Conservation (phyloP, 2,797 vertebrate genomes). For the Lacerta viridis region DNA sequence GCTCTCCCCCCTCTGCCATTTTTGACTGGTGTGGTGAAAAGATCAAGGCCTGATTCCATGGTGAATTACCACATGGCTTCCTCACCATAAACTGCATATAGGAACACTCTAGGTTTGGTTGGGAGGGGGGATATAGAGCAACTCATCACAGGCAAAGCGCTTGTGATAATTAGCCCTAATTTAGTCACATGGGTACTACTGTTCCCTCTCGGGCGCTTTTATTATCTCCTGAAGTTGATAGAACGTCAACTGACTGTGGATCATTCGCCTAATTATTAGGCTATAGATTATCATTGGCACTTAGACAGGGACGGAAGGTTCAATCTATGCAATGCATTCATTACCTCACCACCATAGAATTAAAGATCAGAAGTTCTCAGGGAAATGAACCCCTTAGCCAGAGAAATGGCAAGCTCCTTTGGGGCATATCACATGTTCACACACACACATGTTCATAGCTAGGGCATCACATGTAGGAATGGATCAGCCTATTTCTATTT, state of each 20-base stretch:
- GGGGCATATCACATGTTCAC: no score
- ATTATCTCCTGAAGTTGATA: slow-evolving; percentile 7
- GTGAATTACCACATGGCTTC: neutral
- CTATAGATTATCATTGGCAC: neutral
- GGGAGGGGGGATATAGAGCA: neutral
- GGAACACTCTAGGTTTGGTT: neutral
- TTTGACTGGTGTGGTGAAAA: neutral
- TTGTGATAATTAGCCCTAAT: neutral
- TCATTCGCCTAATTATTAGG: slow-evolving; percentile 9
- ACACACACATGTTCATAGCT: neutral
- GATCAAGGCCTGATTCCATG: neutral
- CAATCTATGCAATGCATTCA: neutral
- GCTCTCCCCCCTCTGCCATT: neutral
- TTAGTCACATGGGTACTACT: neutral
- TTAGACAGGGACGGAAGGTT: neutral
- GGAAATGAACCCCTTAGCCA: neutral
- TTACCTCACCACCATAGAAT: neutral
- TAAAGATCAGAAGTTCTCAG: neutral
- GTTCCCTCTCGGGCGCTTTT: neutral
- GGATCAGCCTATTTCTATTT: no score
- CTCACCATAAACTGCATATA: neutral
- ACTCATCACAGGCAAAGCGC: neutral
- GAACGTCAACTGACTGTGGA: slow-evolving; percentile 5
- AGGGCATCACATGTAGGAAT: neutral
- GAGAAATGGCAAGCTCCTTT: neutral